A percentile compares a stretch with the other conserved stretches of the same genome.
Conservation (phyloP, 2,797 vertebrate species). For the Rhodeus uyekii region DNA sequence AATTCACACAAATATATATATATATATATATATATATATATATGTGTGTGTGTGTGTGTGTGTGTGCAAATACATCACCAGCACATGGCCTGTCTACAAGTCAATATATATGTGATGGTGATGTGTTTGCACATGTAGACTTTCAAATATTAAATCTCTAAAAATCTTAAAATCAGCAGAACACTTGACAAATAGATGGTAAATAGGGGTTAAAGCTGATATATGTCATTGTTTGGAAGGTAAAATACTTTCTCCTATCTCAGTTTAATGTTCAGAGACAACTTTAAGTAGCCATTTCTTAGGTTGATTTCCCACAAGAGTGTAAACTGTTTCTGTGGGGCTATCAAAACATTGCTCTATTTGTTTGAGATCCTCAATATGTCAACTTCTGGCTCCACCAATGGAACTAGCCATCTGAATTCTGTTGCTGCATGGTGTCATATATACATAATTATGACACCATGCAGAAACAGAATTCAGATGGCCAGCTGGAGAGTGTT, state of each 20-base stretch:
- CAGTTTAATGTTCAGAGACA: background rate
- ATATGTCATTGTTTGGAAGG: background rate
- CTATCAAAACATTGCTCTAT: background rate
- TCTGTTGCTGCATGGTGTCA: no score
- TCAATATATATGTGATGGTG: slow-evolving; percentile 17
- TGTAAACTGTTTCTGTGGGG: background rate
- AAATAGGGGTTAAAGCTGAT: slow-evolving; percentile 3
- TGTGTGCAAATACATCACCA: no score
- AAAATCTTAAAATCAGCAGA: slow-evolving; percentile 1
- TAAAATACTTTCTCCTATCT: background rate
- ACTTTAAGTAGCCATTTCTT: background rate
- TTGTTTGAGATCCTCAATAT: background rate
- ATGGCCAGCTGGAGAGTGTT: background rate
- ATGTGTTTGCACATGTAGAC: slow-evolving; percentile 10
- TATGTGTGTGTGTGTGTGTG: no score
- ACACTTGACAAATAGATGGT: background rate
- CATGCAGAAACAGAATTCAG: background rate
- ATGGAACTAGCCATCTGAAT: no score
- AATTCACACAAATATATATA: no score
- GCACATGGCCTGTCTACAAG: no score
- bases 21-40: no score
- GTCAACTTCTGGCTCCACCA: background rate
- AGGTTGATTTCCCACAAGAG: slow-evolving; percentile 14
- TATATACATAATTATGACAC: background rate
- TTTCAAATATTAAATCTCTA: background rate